Conservation (phyloP, 2,888 invertebrate genomes). For the Minunthozetes semirufus region DNA sequence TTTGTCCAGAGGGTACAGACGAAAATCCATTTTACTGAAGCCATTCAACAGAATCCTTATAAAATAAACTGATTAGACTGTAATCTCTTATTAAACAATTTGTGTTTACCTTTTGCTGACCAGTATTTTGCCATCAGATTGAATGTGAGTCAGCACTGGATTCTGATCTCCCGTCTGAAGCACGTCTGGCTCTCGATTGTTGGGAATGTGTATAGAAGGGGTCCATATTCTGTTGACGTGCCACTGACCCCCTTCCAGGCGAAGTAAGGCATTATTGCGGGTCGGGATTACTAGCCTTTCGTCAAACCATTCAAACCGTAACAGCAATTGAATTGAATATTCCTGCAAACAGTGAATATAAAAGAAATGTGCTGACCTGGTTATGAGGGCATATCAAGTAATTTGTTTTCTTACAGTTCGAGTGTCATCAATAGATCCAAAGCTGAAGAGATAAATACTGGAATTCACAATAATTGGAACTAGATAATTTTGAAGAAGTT, state of each 20-base stretch:
- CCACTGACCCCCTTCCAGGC: conserved; percentile 62
- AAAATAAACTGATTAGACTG: background rate
- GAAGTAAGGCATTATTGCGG: conserved; percentile 45
- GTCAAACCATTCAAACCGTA: conserved; percentile 63
- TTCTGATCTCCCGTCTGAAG: conserved; percentile 53
- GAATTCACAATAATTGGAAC: conserved; percentile 35
- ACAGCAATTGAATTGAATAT: conserved; percentile 71
- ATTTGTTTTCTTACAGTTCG: conserved; percentile 37
- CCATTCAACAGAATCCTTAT: conserved; percentile 22
- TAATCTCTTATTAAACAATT: conserved; percentile 50
- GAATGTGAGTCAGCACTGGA: conserved; percentile 70
- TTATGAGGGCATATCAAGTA: no score
- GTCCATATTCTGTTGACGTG: conserved; percentile 41
- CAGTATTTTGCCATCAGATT: conserved; percentile 71
- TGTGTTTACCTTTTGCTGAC: conserved; percentile 58
- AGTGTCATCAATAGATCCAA: conserved; percentile 40
- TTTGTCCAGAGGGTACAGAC: conserved; percentile 80
- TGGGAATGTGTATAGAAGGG: conserved; percentile 41
- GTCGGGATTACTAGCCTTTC: conserved; percentile 9
- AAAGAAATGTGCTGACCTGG: no score
- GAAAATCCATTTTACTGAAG: conserved; percentile 73
- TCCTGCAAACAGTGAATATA: conserved; percentile 54
- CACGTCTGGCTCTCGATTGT: conserved; percentile 58
- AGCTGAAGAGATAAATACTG: conserved; percentile 40
- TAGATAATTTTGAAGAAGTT: background rate